Base-by-base conservation (phyloP, 2,888 invertebrate genomes). In the Apocheima hispidaria region DNA sequence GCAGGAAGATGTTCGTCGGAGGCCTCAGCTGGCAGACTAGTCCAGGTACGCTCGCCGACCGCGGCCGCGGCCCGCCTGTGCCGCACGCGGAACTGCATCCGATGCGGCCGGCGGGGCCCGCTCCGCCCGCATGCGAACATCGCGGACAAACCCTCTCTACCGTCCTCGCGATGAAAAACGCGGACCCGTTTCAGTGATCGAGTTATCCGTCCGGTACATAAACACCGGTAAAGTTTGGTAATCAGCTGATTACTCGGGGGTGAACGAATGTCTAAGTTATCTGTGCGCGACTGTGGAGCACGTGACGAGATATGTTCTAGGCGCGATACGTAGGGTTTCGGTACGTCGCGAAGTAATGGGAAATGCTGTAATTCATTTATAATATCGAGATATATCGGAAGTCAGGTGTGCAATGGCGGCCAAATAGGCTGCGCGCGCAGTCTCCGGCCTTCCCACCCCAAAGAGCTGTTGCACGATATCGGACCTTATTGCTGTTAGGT, bases 1-100 rank as follows among this genome's bases (percentile, higher is more conserved):
- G 82, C 96, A 99, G 99, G 95, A 99, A 99, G 97, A 99, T 99
- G 99, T 99, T 99, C 96, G 98, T 99, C 94, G 99, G 99, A 88
- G 99, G 99, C 87, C 96, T 99, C 90, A 99, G 99, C 95, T 99
- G 99, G 99, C 99, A 99, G 95, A 99, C 99, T 88, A 99, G 98
- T 95, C 98, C 99, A 96, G 99, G 99, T 99, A 95, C 88, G 90
- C 89, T 63, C 81, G 81, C 79, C 84, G 80, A 84, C 83, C 83
- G 83, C 83, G 83, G 80, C 78, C 78, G 79, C 79, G 74, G 83
- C 75, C 78, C 74, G 72, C 75, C 75, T 68, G 78, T 78, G 78
- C 75, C 72, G 71, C 74, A 74, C 74, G 66, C 84, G 84, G 87
- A 84, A 80, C 83, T 88, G 90, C 87, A 87, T 83, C 79, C 81